Evolutionary conservation across 2,113 vertebrate genomes (phyloP), one percentile per base, ranked within the genome.

Genomic region (Rhegmatorhina hoffmannsi): DNA sequence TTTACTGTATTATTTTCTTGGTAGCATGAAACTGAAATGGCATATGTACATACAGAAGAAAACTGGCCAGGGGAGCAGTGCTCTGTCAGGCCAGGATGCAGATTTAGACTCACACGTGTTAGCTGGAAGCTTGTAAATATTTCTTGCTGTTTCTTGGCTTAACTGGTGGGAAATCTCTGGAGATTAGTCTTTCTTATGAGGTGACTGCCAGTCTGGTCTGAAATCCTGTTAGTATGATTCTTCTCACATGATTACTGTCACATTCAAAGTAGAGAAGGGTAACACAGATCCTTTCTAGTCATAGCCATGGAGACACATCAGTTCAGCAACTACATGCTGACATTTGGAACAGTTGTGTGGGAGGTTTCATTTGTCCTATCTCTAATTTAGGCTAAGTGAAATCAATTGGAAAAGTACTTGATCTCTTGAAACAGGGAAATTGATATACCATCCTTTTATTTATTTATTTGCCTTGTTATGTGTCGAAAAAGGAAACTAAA

Each of bases 141-240:
- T 96, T 91, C 94, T 93, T 31, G 38, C 92, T 93, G 88, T 93
- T 95, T 94, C 47, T 96, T 95, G 95, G 92, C 79, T 88, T 75
- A 90, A 93, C 72, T 53, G 79, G 68, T 93, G 79, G 85, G 92
- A 96, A 96, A 93, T 92, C 31, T 90, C 60, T 64, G 87, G 76
- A 93, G 80, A 96, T 95, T 93, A 95, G 60, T 62, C 46, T 77
- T 89, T 94, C 47, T 86, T 93, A 55, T 33, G 76, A 86, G 47
- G 29, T 89, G 44, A 88, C 52, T 94, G 85, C 76, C 92, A 94
- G 80, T 81, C 92, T 84, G 76, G 56, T 87, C 69, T 89, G 49
- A 94, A 96, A 96, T 96, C 94, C 76, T 96, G 55, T 96, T 94
- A 96, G 76, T 46, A 29, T 64, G 44, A 90, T 90, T 86, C 76